phyloP scores from a whole-genome alignment of 2,888 invertebrate species.

The Carterocephalus palaemon region DNA sequence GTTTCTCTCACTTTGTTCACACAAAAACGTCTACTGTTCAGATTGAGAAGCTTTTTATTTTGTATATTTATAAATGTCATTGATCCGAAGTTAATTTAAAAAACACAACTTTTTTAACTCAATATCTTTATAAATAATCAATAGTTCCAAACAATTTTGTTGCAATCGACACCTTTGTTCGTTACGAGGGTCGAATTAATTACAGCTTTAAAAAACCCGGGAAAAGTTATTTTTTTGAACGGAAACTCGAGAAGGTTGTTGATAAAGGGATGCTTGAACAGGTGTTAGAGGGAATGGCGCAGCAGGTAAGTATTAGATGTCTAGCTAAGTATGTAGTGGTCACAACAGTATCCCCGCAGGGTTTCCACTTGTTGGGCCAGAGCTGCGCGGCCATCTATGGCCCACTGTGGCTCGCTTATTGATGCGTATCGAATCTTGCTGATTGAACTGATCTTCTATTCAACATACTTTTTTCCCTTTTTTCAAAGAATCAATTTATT shows the following conservation, averaged over 20 bases:
- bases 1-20: constrained; percentile 37
- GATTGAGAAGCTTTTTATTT: constrained; percentile 33
- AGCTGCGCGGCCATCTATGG: constrained; percentile 32
- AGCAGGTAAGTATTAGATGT: constrained; percentile 24
- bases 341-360: constrained; percentile 22
- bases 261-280: constrained; percentile 43
- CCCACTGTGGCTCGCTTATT: constrained; percentile 49
- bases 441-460: constrained; percentile 73
- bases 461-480: constrained; percentile 41
- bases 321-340: constrained; percentile 15
- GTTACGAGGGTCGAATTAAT: constrained; percentile 67
- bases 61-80: constrained; percentile 37
- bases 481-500: constrained; percentile 55
- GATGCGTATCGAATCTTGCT: constrained; percentile 58
- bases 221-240: constrained; percentile 60
- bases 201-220: constrained; percentile 55
- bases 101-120: constrained; percentile 38
- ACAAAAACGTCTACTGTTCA: constrained; percentile 35
- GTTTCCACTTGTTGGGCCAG: constrained; percentile 34
- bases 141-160: constrained; percentile 44
- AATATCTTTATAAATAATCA: constrained; percentile 40
- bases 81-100: constrained; percentile 34
- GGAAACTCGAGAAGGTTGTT: constrained; percentile 71
- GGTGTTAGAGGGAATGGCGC: constrained; percentile 7
- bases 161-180: constrained; percentile 66